Conservation (phyloP, 2,888 invertebrate genomes). For the Drosophila dives region DNA sequence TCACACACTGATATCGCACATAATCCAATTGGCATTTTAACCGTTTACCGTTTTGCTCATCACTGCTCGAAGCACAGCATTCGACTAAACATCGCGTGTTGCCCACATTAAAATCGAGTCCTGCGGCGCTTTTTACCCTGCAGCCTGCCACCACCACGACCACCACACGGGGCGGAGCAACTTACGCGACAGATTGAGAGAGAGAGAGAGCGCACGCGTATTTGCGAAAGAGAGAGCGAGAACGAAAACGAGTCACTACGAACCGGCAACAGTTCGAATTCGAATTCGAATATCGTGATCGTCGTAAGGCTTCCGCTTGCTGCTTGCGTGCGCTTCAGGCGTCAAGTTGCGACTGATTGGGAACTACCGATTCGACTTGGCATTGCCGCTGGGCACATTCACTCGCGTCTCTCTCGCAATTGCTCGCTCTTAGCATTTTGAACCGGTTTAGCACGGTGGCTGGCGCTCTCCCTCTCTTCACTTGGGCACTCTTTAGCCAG, state of each 20-base stretch:
- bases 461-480: constrained; percentile 43
- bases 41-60: constrained; percentile 57
- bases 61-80: constrained; percentile 79
- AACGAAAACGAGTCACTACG: constrained; percentile 36
- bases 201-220: constrained; percentile 15
- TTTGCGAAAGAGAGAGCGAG: constrained; percentile 5
- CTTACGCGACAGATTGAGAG: constrained; percentile 40
- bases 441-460: constrained; percentile 59
- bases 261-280: constrained; percentile 39
- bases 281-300: constrained; percentile 41
- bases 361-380: constrained; percentile 38
- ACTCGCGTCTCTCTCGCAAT: constrained; percentile 5
- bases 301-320: constrained; percentile 58
- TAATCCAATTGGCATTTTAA: constrained; percentile 58
- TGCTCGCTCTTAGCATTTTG: constrained; percentile 54
- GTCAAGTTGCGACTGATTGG: constrained; percentile 71
- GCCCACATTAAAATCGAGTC: constrained; percentile 59
- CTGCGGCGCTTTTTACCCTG: constrained; percentile 83
- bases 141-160: constrained; percentile 57
- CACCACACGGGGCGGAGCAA: constrained; percentile 71
- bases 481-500: constrained; percentile 56
- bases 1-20: constrained; percentile 15
- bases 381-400: constrained; percentile 74
- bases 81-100: constrained; percentile 68
- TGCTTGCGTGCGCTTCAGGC: constrained; percentile 77